Conservation (phyloP, 2,888 invertebrate genomes). For the Pyrrhosoma nymphula region DNA sequence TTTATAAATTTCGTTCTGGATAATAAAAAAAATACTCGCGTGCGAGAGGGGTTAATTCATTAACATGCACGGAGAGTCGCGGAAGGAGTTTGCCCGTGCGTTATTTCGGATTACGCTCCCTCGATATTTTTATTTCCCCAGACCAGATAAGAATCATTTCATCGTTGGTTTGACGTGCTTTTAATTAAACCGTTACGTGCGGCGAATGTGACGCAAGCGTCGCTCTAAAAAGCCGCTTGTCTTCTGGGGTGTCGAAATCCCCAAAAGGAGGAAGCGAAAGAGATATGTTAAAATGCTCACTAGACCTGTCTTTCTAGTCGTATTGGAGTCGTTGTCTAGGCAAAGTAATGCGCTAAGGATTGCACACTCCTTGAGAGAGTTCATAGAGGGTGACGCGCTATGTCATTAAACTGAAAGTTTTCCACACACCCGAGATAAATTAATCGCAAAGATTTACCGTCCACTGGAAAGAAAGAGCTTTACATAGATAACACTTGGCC, state of each 20-base stretch:
- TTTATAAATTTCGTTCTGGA: not conserved
- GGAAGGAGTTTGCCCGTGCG: not conserved
- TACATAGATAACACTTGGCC: too few species aligned
- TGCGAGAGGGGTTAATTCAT: not conserved
- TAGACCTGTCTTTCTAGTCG: not conserved
- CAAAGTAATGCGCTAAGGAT: not conserved
- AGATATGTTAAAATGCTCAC: not conserved
- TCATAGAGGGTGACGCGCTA: not conserved
- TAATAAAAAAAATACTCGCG: not conserved
- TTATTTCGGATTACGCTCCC: not conserved
- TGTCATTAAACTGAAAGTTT: not conserved
- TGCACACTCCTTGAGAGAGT: not conserved
- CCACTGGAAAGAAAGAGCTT: too few species aligned
- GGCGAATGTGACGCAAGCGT: not conserved
- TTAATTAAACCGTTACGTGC: conserved; percentile 32
- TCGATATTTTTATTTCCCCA: not conserved
- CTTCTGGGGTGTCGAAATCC: not conserved
- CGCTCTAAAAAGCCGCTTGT: not conserved
- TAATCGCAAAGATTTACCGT: not conserved
- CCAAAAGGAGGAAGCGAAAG: not conserved
- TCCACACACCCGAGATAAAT: not conserved
- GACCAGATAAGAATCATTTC: conserved; percentile 9
- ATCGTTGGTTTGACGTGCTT: conserved; percentile 24
- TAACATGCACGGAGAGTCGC: not conserved
- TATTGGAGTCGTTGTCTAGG: not conserved